These are phyloP conservation scores for Aleiodes testaceus DNA, from an alignment of 2,888 invertebrate species.

Conservation along the genomic window DNA sequence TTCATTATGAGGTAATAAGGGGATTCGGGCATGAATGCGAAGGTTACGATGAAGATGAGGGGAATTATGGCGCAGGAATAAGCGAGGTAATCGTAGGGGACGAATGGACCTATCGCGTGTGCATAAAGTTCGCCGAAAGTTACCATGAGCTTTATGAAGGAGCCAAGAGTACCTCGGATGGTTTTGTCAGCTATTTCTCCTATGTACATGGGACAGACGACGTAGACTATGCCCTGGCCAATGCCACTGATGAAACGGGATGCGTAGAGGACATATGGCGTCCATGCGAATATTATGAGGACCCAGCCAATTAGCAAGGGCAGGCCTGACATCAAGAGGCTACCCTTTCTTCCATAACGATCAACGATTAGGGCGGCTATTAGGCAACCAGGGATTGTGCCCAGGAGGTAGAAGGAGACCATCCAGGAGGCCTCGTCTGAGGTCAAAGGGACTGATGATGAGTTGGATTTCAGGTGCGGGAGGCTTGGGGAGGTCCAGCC, in stretches of 20 bases:
- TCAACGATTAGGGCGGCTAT: conserved; percentile 77
- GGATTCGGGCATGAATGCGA: conserved; percentile 78
- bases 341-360: conserved; percentile 75
- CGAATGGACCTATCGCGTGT: conserved; percentile 69
- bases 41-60: conserved; percentile 73
- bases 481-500: conserved; percentile 72
- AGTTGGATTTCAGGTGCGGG: conserved; percentile 63
- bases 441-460: conserved; percentile 64
- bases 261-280: conserved; percentile 76
- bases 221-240: conserved; percentile 78
- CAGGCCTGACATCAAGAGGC: conserved; percentile 75
- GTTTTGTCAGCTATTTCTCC: conserved; percentile 79
- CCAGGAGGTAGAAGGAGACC: conserved; percentile 77
- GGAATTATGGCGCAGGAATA: conserved; percentile 74
- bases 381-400: conserved; percentile 76
- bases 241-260: conserved; percentile 78
- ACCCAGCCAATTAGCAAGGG: conserved; percentile 78
- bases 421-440: conserved; percentile 71
- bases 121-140: conserved; percentile 69
- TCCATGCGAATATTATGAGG: conserved; percentile 77
- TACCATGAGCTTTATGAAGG: conserved; percentile 68
- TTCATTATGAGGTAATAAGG: conserved; percentile 78
- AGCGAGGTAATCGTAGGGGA: conserved; percentile 68
- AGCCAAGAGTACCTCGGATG: conserved; percentile 74
- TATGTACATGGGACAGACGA: conserved; percentile 78